These are phyloP conservation scores for Rissa tridactyla DNA, from an alignment of 2,113 vertebrate genomes.

Conservation along the genomic window DNA sequence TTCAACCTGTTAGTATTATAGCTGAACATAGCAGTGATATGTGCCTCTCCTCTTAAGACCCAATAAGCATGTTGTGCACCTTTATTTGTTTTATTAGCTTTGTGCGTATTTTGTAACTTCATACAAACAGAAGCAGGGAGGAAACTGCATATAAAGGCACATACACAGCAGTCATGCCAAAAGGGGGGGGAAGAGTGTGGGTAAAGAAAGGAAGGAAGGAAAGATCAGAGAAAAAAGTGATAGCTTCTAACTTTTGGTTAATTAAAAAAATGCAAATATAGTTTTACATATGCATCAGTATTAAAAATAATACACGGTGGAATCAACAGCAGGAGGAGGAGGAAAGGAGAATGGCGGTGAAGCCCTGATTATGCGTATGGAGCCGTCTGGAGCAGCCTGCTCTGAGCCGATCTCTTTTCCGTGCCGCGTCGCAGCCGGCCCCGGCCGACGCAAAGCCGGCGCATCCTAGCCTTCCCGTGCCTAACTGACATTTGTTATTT, in stretches of 20 bases:
- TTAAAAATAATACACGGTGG: conserved; percentile 87
- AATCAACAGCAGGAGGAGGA: conserved; percentile 78
- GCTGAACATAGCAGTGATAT: conserved; percentile 2
- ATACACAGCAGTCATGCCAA: conserved; percentile 45
- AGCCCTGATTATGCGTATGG: conserved; percentile 84
- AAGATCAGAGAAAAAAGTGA: conserved; percentile 26
- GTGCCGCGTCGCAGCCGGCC: background rate
- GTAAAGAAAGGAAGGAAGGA: background rate
- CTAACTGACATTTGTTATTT: conserved; percentile 58
- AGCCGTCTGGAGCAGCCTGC: conserved; percentile 44
- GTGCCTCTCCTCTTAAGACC: conserved; percentile 54
- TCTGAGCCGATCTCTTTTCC: conserved; percentile 60
- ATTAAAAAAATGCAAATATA: conserved; percentile 84
- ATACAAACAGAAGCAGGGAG: conserved; percentile 52
- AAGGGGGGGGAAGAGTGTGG: background rate
- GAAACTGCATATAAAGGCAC: conserved; percentile 47
- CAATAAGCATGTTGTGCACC: conserved; percentile 28
- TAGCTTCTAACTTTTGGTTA: conserved; percentile 59
- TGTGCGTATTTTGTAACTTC: conserved; percentile 62
- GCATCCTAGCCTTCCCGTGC: conserved; percentile 25
- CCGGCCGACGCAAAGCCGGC: background rate
- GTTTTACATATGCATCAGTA: conserved; percentile 91
- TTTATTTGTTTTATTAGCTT: conserved; percentile 54
- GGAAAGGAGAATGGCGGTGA: conserved; percentile 71
- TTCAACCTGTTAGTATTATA: conserved; percentile 30